Conservation (phyloP, 2,888 invertebrate genomes). For the Homarus gammarus region DNA sequence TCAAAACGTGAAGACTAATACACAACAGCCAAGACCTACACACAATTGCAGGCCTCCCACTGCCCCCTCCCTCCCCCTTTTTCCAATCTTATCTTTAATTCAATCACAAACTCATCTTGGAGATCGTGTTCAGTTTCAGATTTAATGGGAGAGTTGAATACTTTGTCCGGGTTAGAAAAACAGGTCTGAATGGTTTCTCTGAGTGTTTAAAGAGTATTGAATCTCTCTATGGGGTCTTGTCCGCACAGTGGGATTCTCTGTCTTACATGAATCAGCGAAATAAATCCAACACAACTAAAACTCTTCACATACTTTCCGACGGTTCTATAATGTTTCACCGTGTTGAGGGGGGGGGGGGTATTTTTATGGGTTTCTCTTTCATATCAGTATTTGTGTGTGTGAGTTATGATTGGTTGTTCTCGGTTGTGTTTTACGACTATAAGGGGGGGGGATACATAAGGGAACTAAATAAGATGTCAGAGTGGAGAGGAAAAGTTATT, state of each 20-base stretch:
- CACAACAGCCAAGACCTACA: too few species aligned
- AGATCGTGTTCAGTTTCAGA: constrained; percentile 60
- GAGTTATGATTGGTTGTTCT: neutral
- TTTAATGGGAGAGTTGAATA: constrained; percentile 52
- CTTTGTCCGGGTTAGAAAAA: constrained; percentile 46
- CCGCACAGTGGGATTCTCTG: constrained; percentile 56
- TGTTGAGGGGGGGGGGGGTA: too few species aligned
- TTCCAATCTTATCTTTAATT: constrained; percentile 66
- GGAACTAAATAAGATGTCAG: neutral
- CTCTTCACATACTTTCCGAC: constrained; percentile 12
- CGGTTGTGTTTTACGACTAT: too few species aligned
- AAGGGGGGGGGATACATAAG: too few species aligned
- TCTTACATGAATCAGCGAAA: constrained; percentile 51
- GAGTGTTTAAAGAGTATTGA: constrained; percentile 70
- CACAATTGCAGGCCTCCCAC: too few species aligned
- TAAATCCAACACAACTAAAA: constrained; percentile 24
- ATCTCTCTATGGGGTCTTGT: constrained; percentile 64
- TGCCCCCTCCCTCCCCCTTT: too few species aligned
- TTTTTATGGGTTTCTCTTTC: neutral
- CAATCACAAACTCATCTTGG: constrained; percentile 61
- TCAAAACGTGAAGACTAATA: too few species aligned
- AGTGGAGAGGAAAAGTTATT: too few species aligned
- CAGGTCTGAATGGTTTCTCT: constrained; percentile 63
- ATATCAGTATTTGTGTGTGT: neutral
- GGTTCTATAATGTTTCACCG: constrained; percentile 31